Evolutionary conservation across 2,888 invertebrate species (phyloP), one percentile per base, ranked within the genome.

Genomic region (Chrysolina oricalcia): DNA sequence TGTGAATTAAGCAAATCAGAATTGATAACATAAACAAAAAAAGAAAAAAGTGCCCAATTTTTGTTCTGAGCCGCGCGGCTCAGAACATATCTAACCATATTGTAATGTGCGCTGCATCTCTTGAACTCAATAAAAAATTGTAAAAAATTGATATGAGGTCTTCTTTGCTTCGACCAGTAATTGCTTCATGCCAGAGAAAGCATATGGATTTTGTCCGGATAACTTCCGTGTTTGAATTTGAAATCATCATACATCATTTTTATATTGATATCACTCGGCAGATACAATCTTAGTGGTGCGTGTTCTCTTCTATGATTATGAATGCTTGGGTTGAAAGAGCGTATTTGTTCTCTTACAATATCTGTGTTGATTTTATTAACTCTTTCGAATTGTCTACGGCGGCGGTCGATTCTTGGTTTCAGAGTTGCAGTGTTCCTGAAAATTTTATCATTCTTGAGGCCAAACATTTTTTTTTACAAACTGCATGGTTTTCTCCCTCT

Each of bases 161-260:
- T n/a, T n/a, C n/a, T n/a, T n/a, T n/a, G n/a, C n/a, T n/a, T n/a
- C n/a, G n/a, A n/a, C n/a, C n/a, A n/a, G n/a, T n/a, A n/a, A n/a
- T n/a, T n/a, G n/a, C n/a, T n/a, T n/a, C n/a, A n/a, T n/a, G n/a
- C n/a, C n/a, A n/a, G n/a, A n/a, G n/a, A n/a, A n/a, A n/a, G n/a
- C n/a, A n/a, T n/a, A n/a, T n/a, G n/a, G n/a, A n/a, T n/a, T n/a
- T n/a, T n/a, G n/a, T n/a, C n/a, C n/a, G n/a, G n/a, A n/a, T n/a
- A n/a, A n/a, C n/a, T 66, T 46, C 48, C 48, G 40, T 9, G 64
- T 64, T 66, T 66, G 13, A 46, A 66, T 46, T 46, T 66, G n/a
- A n/a, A n/a, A n/a, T 48, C 15, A 40, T 9, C 23, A 40, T 43
- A 66, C 46, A 46, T 66, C 19, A 66, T 46, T 40, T 46, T 46